A percentile compares a stretch with the other conserved stretches of the same genome.
Evolutionary conservation across 2,797 vertebrate genomes (phyloP).

Genomic region (Chelmon rostratus): DNA sequence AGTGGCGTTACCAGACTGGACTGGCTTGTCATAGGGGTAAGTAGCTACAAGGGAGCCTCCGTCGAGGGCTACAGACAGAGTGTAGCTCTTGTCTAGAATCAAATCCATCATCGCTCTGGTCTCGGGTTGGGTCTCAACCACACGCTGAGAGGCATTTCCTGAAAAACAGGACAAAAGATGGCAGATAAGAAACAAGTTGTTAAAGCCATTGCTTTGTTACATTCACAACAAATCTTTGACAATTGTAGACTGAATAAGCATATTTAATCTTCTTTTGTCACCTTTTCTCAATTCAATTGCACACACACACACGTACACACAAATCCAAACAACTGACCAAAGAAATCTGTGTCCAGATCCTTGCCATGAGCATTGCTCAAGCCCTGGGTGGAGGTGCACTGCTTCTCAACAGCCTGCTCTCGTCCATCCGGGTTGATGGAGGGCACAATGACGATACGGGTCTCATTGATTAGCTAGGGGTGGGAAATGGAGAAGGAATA

Average conservation of each 20-base stretch:
- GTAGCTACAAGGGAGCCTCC: slow-evolving; percentile 94
- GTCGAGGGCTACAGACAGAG: slow-evolving; percentile 94
- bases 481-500: slow-evolving; percentile 21
- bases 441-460: slow-evolving; percentile 94
- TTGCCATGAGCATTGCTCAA: slow-evolving; percentile 88
- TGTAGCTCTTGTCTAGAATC: slow-evolving; percentile 91
- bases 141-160: slow-evolving; percentile 92
- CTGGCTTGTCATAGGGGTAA: slow-evolving; percentile 96
- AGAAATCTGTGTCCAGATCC: slow-evolving; percentile 96
- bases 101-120: slow-evolving; percentile 93
- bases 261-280: background rate
- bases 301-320: background rate
- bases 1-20: slow-evolving; percentile 88
- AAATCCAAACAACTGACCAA: slow-evolving; percentile 85
- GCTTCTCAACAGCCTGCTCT: slow-evolving; percentile 90
- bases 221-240: slow-evolving; percentile 17
- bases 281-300: background rate
- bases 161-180: slow-evolving; percentile 6
- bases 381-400: slow-evolving; percentile 90
- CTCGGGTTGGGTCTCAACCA: slow-evolving; percentile 88
- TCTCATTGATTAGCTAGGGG: slow-evolving; percentile 92
- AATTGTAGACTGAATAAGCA: background rate
- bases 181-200: background rate
- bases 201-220: background rate
- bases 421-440: slow-evolving; percentile 96